These are phyloP conservation scores for Mongoloraphidia duomilia DNA, from an alignment of 2,888 invertebrate genomes.

Conservation along the genomic window DNA sequence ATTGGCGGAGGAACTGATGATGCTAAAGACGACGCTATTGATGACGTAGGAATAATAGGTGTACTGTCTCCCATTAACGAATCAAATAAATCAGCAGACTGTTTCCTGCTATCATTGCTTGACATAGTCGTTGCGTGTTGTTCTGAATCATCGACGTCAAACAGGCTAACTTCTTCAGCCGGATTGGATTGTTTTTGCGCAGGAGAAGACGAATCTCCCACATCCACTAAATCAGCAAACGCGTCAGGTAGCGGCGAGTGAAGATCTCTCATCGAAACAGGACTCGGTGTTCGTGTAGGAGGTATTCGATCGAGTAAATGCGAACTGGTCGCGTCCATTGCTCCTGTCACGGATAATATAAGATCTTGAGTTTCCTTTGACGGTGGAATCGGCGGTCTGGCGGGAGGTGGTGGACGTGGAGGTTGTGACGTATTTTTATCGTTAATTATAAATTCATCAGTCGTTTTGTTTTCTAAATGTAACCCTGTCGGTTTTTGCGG, in stretches of 20 bases:
- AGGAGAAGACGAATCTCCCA: slow-evolving; percentile 28
- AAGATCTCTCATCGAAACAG: slow-evolving; percentile 65
- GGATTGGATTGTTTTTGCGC: slow-evolving; percentile 6
- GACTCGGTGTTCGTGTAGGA: slow-evolving; percentile 75
- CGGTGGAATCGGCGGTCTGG: slow-evolving; percentile 44
- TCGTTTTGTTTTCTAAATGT: slow-evolving; percentile 27
- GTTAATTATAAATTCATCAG: slow-evolving; percentile 12
- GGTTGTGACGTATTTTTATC: slow-evolving; percentile 19
- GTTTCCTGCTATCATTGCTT: background rate
- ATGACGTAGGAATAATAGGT: too few species aligned
- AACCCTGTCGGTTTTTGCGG: slow-evolving; percentile 30
- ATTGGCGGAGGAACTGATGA: slow-evolving; percentile 23
- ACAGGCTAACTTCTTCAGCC: slow-evolving; percentile 24
- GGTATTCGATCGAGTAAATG: slow-evolving; percentile 70
- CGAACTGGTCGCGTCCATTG: slow-evolving; percentile 76
- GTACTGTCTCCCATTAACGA: too few species aligned
- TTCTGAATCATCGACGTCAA: slow-evolving; percentile 20
- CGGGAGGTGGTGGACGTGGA: slow-evolving; percentile 31
- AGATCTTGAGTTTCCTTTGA: slow-evolving; percentile 73
- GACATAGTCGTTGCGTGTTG: slow-evolving; percentile 9
- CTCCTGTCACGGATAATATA: slow-evolving; percentile 72
- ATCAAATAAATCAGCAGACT: background rate
- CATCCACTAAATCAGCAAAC: slow-evolving; percentile 48
- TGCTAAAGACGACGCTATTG: slow-evolving; percentile 15
- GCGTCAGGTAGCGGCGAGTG: slow-evolving; percentile 65